Percentiles rank a stretch among this genome's conserved stretches.
These are phyloP conservation scores for Buceros bicornis DNA, from an alignment of 2,797 vertebrate species.

Conservation along the genomic window DNA sequence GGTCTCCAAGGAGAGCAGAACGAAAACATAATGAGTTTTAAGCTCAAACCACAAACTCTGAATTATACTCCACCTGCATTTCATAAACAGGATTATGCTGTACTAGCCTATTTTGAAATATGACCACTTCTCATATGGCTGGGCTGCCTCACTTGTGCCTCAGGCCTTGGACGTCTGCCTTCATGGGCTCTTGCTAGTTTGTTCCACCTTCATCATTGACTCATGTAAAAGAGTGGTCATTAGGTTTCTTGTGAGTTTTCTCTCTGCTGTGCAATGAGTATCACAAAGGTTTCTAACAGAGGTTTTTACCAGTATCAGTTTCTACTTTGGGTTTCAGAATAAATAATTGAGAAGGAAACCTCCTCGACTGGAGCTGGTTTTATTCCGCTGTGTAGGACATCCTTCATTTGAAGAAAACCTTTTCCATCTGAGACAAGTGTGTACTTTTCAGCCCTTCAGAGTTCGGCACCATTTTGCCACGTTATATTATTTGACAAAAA, in stretches of 20 bases:
- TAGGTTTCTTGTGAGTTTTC: not conserved
- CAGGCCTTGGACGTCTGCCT: slow-evolving; percentile 55
- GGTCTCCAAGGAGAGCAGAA: not conserved
- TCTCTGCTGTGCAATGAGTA: not conserved
- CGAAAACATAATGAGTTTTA: slow-evolving; percentile 38
- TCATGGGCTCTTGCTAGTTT: not conserved
- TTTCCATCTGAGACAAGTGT: slow-evolving; percentile 31
- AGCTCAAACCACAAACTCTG: slow-evolving; percentile 55
- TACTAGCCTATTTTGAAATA: slow-evolving; percentile 66
- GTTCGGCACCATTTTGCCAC: slow-evolving; percentile 60
- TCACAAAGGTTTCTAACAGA: not conserved
- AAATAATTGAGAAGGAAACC: not conserved
- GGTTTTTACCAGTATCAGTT: not conserved
- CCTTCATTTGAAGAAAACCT: not conserved
- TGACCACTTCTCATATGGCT: slow-evolving; percentile 1
- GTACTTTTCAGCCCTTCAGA: slow-evolving; percentile 38
- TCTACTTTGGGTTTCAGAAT: not conserved
- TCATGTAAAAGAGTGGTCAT: not conserved
- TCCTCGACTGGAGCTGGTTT: not conserved
- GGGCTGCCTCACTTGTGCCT: slow-evolving; percentile 31
- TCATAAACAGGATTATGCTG: slow-evolving; percentile 66
- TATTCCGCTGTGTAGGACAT: not conserved
- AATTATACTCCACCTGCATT: slow-evolving; percentile 64
- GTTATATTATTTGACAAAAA: slow-evolving; percentile 82
- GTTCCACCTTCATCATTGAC: not conserved